phyloP scores from a whole-genome alignment of 2,888 invertebrate genomes.

The Leucophora obtusa region DNA sequence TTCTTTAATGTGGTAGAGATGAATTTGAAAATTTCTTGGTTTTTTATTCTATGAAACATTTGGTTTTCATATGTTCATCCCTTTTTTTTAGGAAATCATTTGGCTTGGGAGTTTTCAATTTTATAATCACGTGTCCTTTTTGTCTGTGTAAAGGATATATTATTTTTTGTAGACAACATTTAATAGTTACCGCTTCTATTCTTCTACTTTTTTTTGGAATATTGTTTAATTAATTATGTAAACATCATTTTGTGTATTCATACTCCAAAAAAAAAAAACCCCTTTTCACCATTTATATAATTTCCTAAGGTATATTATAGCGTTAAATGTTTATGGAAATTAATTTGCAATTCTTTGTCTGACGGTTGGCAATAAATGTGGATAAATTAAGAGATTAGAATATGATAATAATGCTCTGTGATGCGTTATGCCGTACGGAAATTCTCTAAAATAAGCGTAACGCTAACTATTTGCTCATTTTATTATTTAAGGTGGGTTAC shows the following conservation, averaged over 20 bases:
- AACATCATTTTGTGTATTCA: constrained; percentile 65
- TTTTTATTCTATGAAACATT: not conserved
- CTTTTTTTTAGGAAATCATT: constrained; percentile 8
- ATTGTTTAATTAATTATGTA: constrained; percentile 75
- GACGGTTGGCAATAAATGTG: constrained; percentile 63
- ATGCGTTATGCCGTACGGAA: constrained; percentile 22
- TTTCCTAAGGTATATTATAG: constrained; percentile 12
- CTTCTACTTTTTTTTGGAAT: constrained; percentile 46
- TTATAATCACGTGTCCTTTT: constrained; percentile 52
- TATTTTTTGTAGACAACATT: constrained; percentile 25
- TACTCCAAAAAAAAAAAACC: not conserved
- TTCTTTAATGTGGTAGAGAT: not conserved
- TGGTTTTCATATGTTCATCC: constrained; percentile 33
- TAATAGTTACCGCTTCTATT: constrained; percentile 5
- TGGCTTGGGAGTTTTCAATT: constrained; percentile 13
- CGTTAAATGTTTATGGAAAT: constrained; percentile 72
- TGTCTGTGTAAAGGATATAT: constrained; percentile 9
- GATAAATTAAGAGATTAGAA: constrained; percentile 75
- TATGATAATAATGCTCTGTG: not conserved
- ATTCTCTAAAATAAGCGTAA: constrained; percentile 42
- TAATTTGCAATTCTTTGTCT: constrained; percentile 72
- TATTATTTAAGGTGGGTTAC: constrained; percentile 41
- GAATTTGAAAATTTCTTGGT: not conserved
- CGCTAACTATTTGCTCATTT: constrained; percentile 32
- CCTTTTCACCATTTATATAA: not conserved